Evolutionary conservation across 2,888 invertebrate species (phyloP).

Genomic region (Dione vanillae): DNA sequence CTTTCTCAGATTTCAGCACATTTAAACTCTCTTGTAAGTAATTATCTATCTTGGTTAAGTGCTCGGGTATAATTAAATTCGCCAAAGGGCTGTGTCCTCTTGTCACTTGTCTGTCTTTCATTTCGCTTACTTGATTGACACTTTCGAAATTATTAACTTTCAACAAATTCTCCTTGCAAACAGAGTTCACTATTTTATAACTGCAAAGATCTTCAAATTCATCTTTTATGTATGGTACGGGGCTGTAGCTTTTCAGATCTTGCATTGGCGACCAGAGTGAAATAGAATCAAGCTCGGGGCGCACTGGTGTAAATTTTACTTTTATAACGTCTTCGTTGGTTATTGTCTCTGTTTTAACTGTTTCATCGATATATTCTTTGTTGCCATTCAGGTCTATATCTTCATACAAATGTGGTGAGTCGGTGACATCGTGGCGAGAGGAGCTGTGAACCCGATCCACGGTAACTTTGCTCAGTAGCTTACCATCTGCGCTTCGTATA

Average conservation of each 20-base stretch:
- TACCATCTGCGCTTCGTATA: constrained; percentile 77
- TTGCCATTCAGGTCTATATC: constrained; percentile 56
- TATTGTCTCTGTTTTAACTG: constrained; percentile 76
- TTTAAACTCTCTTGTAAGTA: constrained; percentile 77
- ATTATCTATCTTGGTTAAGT: constrained; percentile 73
- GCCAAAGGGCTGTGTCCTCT: constrained; percentile 50
- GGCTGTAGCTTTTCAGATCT: constrained; percentile 51
- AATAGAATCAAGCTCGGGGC: constrained; percentile 67
- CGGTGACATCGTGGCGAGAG: constrained; percentile 72
- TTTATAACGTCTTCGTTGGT: constrained; percentile 77
- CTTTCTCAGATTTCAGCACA: constrained; percentile 44
- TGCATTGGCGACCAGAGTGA: constrained; percentile 39
- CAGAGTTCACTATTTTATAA: constrained; percentile 77
- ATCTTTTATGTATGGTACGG: constrained; percentile 67
- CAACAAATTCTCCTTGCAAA: constrained; percentile 66
- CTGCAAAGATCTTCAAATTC: constrained; percentile 75
- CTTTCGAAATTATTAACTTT: constrained; percentile 50
- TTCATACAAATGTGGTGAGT: constrained; percentile 63
- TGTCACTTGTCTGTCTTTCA: constrained; percentile 39
- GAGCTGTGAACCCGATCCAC: constrained; percentile 77
- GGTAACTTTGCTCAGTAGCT: constrained; percentile 79
- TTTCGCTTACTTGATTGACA: constrained; percentile 28
- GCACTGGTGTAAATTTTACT: constrained; percentile 76
- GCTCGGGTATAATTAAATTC: constrained; percentile 69
- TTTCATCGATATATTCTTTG: constrained; percentile 71